These are phyloP conservation scores for Biston betularia DNA, from an alignment of 2,888 invertebrate genomes.

Conservation along the genomic window DNA sequence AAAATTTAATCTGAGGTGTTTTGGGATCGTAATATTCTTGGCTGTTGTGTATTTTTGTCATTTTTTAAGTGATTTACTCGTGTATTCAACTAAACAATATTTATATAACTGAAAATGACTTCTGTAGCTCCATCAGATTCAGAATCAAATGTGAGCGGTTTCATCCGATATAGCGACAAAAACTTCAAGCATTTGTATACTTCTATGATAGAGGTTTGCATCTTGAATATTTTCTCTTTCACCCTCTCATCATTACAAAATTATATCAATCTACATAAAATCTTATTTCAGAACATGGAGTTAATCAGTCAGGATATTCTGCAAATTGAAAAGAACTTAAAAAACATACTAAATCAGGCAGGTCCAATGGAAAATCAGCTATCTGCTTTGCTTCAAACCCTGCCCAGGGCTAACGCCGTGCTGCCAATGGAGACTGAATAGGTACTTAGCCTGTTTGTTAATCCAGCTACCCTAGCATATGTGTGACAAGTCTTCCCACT, in stretches of 20 bases:
- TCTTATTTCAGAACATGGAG: slow-evolving; percentile 74
- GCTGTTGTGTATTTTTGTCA: too few relatives aligned
- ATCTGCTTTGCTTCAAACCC: slow-evolving; percentile 63
- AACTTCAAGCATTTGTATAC: slow-evolving; percentile 69
- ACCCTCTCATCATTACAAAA: not conserved
- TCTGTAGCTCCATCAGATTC: slow-evolving; percentile 72
- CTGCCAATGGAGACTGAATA: slow-evolving; percentile 71
- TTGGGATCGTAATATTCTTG: too few relatives aligned
- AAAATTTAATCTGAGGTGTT: too few relatives aligned
- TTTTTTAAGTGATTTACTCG: too few relatives aligned
- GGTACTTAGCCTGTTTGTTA: not conserved
- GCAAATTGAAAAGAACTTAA: slow-evolving; percentile 75
- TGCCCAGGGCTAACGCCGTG: slow-evolving; percentile 65
- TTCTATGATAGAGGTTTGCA: slow-evolving; percentile 70
- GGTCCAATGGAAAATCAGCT: slow-evolving; percentile 75
- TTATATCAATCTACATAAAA: slow-evolving; percentile 10
- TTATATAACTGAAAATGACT: slow-evolving; percentile 55
- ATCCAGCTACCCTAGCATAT: too few relatives aligned
- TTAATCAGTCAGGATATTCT: slow-evolving; percentile 75
- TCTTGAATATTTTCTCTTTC: not conserved
- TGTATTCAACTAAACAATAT: too few relatives aligned
- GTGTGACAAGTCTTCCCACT: too few relatives aligned
- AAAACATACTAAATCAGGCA: slow-evolving; percentile 62
- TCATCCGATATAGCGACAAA: slow-evolving; percentile 73
- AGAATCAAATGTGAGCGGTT: slow-evolving; percentile 80